Evolutionary conservation across 2,113 vertebrate genomes (phyloP).

Genomic region (Vimba vimba): DNA sequence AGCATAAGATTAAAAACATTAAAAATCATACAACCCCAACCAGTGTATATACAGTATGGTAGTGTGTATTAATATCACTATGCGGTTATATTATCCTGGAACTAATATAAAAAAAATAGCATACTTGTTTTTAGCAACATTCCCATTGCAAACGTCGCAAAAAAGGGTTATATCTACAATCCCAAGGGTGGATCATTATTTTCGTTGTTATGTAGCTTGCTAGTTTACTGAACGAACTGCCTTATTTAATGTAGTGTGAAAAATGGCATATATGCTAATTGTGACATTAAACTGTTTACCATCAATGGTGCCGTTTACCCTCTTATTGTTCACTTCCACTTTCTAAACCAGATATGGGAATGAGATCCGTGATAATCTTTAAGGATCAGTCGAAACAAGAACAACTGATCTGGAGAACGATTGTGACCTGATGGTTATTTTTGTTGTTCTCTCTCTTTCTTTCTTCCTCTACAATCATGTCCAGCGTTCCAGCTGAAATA

Average conservation of each 20-base stretch:
- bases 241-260: not conserved
- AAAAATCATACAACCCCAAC: not conserved
- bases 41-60: too few species aligned
- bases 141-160: not conserved
- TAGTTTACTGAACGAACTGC: not conserved
- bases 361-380: not conserved
- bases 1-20: not conserved
- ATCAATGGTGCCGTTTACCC: not conserved
- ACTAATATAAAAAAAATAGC: too few species aligned
- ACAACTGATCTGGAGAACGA: not conserved
- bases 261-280: conserved; percentile 8
- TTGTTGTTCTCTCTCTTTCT: not conserved
- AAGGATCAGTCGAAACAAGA: not conserved
- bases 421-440: conserved; percentile 5
- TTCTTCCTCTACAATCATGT: not conserved
- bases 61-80: too few species aligned
- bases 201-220: not conserved
- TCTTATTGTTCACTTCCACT: not conserved
- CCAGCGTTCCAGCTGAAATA: not conserved
- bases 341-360: not conserved
- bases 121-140: not conserved
- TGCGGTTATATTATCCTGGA: too few species aligned
- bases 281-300: conserved; percentile 4
- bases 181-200: not conserved
- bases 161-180: not conserved